These are phyloP conservation scores for Drosophila lutescens DNA, from an alignment of 2,888 invertebrate genomes.

Conservation along the genomic window DNA sequence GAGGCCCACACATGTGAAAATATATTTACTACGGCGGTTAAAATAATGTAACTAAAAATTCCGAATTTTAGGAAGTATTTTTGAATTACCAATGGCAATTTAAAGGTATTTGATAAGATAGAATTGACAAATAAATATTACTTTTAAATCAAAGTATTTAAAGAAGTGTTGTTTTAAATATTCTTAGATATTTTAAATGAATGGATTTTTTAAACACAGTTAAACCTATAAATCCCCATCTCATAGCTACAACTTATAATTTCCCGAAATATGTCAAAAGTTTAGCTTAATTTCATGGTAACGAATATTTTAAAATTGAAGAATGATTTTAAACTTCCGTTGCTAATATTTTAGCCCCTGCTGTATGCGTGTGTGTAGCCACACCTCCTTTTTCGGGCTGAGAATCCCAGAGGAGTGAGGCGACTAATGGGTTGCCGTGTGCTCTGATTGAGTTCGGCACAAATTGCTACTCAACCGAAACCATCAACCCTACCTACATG, in stretches of 20 bases:
- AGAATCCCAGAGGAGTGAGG: constrained; percentile 58
- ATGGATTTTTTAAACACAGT: too few species aligned
- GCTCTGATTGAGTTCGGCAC: constrained; percentile 79
- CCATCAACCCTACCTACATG: constrained; percentile 40
- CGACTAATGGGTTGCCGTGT: constrained; percentile 75
- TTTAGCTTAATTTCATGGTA: neutral
- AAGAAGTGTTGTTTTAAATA: too few species aligned
- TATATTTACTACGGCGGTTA: neutral
- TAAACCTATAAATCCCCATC: too few species aligned
- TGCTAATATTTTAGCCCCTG: neutral
- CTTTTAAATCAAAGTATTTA: too few species aligned
- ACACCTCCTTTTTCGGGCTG: constrained; percentile 46
- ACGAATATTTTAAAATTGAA: neutral
- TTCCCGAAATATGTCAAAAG: neutral
- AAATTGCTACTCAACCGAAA: constrained; percentile 67
- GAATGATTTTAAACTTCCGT: neutral
- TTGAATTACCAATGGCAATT: too few species aligned
- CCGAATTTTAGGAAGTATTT: too few species aligned
- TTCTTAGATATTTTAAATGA: too few species aligned
- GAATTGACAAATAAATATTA: too few species aligned
- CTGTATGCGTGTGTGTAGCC: constrained; percentile 22
- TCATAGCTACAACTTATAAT: neutral
- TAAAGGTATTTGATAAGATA: too few species aligned
- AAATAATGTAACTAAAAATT: neutral
- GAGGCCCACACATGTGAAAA: constrained; percentile 27